Base-by-base conservation (phyloP, 2,888 invertebrate genomes). In the Flexamia atlantica region DNA sequence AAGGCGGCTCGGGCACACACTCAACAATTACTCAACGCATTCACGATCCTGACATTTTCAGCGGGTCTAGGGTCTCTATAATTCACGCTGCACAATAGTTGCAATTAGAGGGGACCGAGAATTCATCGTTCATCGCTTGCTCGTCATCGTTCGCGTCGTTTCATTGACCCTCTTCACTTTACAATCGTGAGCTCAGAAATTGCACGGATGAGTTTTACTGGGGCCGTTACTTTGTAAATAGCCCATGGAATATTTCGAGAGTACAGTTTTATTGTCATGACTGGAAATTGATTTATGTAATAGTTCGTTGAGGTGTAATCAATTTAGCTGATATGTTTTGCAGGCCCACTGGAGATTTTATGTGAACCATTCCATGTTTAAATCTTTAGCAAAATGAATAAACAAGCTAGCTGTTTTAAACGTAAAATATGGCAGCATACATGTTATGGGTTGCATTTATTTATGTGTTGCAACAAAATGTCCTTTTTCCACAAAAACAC, bases 31-130 rank as follows among this genome's bases (percentile, higher is more conserved):
- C 64, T 64, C 64, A 64, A 64, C 17, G 30, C 14, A 64, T 28
- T 64, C 64, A 64, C 64, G 64, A 64, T 64, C 64, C 64, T 28
- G 64, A 64, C 64, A 64, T 64, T 64, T 64, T 30, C 25, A 64
- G 14, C 64, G 30, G 17, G 64, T 64, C 64, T n/a, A 3, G 7
- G 3, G 64, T 64, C 64, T 57, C 57, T 20, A 20, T 57, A 57
- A 64, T 28, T 28, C 64, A 17, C 64, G 17, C 28, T 64, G 64
- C n/a, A 28, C 64, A 64, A 64, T 64, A 28, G 64, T 64, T 30
- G 64, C 30, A 64, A 64, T 64, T 17, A 64, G 28, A 0, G 3
- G 2, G 14, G 28, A 30, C 64, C 64, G 28, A 30, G 64, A 10
- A 28, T 9, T 64, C 64, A 14, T 64, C 64, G 64, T 12, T 57